A percentile compares a stretch with the other conserved stretches of the same genome.
Conservation (phyloP, 2,113 vertebrate genomes). For the Callospermophilus lateralis region DNA sequence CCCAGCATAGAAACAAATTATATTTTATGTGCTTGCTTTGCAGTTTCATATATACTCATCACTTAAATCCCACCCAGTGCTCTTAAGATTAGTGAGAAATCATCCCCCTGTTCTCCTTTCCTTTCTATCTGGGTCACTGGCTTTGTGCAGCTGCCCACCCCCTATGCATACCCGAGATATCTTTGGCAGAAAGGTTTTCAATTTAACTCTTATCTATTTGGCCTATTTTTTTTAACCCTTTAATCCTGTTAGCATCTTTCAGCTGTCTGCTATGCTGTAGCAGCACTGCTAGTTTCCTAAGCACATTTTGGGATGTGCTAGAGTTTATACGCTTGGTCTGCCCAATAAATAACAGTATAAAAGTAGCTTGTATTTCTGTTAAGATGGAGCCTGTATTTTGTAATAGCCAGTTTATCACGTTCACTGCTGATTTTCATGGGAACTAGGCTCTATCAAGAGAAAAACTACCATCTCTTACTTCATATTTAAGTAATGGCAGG, state of each 20-base stretch:
- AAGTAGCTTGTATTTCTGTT: background rate
- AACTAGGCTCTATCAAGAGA: background rate
- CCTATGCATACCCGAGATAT: background rate
- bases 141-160: background rate
- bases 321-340: background rate
- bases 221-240: background rate
- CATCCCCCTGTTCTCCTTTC: background rate
- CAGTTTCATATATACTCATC: slow-evolving; percentile 54
- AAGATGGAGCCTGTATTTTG: background rate
- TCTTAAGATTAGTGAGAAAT: slow-evolving; percentile 64
- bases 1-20: slow-evolving; percentile 52
- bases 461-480: background rate
- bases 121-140: slow-evolving; percentile 51
- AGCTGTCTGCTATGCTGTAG: accelerated
- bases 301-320: accelerated
- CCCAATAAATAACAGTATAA: background rate
- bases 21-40: slow-evolving; percentile 64
- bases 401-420: background rate
- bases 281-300: background rate
- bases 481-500: background rate
- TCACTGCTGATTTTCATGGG: background rate
- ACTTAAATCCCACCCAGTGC: slow-evolving; percentile 52
- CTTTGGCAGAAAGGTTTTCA: background rate
- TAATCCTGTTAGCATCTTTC: background rate
- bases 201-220: background rate